phyloP scores from a whole-genome alignment of 2,797 vertebrate species.

The Delichon dasypus region DNA sequence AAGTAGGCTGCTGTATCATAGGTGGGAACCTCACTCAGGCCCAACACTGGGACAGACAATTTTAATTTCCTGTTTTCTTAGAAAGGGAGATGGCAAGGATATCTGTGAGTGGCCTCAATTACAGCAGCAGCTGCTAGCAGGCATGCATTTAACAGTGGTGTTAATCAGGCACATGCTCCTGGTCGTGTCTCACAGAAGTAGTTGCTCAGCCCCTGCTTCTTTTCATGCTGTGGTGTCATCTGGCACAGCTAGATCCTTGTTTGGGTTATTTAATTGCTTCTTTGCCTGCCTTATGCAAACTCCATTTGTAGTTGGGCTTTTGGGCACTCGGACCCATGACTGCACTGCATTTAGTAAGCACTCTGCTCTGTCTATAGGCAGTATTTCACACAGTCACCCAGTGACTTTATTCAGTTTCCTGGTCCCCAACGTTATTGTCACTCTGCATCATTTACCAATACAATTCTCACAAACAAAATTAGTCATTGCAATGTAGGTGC shows the following conservation, averaged over 20 bases:
- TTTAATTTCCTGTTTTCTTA: slow-evolving; percentile 35
- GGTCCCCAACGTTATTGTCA: neutral
- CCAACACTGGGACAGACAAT: neutral
- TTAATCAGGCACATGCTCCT: slow-evolving; percentile 43
- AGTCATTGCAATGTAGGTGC: slow-evolving; percentile 53
- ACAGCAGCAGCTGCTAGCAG: slow-evolving; percentile 10
- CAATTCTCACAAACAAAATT: slow-evolving; percentile 61
- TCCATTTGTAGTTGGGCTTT: slow-evolving; percentile 41
- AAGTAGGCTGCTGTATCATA: neutral
- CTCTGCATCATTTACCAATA: slow-evolving; percentile 40
- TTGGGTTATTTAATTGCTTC: slow-evolving; percentile 60
- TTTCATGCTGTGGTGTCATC: slow-evolving; percentile 58
- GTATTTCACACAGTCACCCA: slow-evolving; percentile 38
- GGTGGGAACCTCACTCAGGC: neutral
- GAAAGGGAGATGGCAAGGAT: neutral
- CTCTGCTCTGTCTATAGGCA: slow-evolving; percentile 3
- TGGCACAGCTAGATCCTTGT: slow-evolving; percentile 56
- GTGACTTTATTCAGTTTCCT: slow-evolving; percentile 41
- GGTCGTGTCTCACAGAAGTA: neutral
- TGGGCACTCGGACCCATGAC: neutral
- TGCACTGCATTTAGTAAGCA: slow-evolving; percentile 16
- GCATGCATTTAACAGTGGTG: neutral
- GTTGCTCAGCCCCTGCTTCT: slow-evolving; percentile 35
- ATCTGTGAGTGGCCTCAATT: neutral
- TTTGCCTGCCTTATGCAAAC: slow-evolving; percentile 63